Evolutionary conservation across 35 echinoderm and acorn worm genomes (phyloP), one percentile per base, ranked within the genome.

Genomic region (Ptychodera flava): DNA sequence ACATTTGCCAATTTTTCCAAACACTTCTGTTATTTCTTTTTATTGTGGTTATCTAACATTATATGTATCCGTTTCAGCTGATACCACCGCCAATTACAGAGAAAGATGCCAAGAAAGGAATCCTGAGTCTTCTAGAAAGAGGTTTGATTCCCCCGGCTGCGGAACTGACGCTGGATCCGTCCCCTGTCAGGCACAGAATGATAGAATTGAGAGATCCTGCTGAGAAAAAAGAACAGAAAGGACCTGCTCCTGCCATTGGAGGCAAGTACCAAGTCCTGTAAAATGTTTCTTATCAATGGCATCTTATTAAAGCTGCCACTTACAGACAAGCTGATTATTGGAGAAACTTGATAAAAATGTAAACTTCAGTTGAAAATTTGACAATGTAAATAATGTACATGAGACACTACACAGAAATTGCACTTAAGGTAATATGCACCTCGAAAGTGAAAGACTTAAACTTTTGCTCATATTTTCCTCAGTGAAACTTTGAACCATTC

Each of bases 81-180:
- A 85, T 91, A 16, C 95, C 91, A 1, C 95, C 95, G 64, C 91
- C 95, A 1, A 97, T 97, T 77, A 79, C 89, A 84, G 95, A 93
- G 34, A 85, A 85, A 34, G 95, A 97, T 87, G 95, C 95, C 27
- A 85, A 79, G 35, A 97, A 97, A 32, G 95, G 95, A 37, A 97
- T 97, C 1, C 89, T 97, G 28, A 97, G 95, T 35, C 80, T 97
- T 6, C 93, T 97, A 79, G 95, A 97, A 80, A 77, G 95, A 86
- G 95, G 95, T 76, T 89, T 97, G 31, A 97, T 97, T 36, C 95
- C 95, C 30, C 95, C 95, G 28, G 95, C 95, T 78, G 95, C 95
- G 22, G 95, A 97, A 84, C 83, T 97, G 88, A 93, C 95, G 91
- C 91, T 97, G 87, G 91, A 93, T 89, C 95, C 91, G 30, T 93